A percentile compares a stretch with the other conserved stretches of the same genome.
These are phyloP conservation scores for Andrena minutula DNA, from an alignment of 2,888 invertebrate species.

Conservation along the genomic window DNA sequence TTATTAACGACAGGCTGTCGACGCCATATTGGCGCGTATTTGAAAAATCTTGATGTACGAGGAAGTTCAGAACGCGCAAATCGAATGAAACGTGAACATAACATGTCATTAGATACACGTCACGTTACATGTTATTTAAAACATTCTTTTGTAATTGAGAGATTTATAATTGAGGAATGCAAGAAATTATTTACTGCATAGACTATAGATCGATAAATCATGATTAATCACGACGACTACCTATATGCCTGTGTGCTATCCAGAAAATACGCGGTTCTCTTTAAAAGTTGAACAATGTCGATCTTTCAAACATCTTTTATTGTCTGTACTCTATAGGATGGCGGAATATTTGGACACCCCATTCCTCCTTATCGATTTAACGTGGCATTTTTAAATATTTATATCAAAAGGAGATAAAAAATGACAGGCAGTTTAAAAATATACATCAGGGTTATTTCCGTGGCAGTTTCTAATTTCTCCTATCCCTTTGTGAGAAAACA, in stretches of 20 bases:
- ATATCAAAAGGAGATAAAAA: background rate
- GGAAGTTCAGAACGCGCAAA: background rate
- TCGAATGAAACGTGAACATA: background rate
- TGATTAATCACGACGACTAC: no score
- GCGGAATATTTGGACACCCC: background rate
- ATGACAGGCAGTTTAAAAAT: background rate
- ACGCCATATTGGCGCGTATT: constrained; percentile 9
- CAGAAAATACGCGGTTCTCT: no score
- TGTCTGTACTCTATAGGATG: background rate
- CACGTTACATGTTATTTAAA: no score
- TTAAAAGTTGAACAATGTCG: no score
- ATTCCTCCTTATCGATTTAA: background rate
- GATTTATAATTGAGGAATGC: no score
- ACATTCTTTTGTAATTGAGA: no score
- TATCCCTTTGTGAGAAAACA: background rate
- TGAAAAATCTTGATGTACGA: background rate
- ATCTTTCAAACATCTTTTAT: constrained; percentile 3
- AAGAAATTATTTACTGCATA: no score
- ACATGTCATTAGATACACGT: background rate
- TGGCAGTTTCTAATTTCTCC: background rate
- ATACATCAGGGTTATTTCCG: background rate
- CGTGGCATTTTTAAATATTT: background rate
- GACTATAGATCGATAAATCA: no score
- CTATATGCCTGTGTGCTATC: no score
- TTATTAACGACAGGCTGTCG: constrained; percentile 23